These are phyloP conservation scores for Girardinichthys multiradiatus DNA, from an alignment of 2,113 vertebrate species.

Conservation along the genomic window DNA sequence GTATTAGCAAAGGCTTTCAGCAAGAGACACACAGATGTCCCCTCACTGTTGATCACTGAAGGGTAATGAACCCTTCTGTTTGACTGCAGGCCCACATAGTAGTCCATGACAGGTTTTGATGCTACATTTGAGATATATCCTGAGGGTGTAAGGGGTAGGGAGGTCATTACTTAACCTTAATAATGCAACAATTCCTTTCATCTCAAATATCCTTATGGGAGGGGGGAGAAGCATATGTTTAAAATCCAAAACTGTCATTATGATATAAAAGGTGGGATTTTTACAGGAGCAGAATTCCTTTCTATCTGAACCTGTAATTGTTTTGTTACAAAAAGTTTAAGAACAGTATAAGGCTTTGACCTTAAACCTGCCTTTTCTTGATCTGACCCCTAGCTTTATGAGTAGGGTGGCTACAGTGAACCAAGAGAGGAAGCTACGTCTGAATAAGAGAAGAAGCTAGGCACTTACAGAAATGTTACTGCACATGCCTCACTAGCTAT, in stretches of 20 bases:
- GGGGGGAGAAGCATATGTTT: not conserved
- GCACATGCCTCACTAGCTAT: too few relatives aligned
- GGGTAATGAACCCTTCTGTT: constrained; percentile 78
- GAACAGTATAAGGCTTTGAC: not conserved
- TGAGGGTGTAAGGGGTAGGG: constrained; percentile 2
- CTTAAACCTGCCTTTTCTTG: not conserved
- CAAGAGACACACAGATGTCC: constrained; percentile 52
- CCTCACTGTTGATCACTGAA: constrained; percentile 60
- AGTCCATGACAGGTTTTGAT: constrained; percentile 75
- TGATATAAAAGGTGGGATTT: not conserved
- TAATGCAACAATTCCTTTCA: constrained; percentile 3
- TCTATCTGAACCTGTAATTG: not conserved
- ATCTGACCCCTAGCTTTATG: not conserved
- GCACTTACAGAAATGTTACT: too few relatives aligned
- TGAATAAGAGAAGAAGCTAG: too few relatives aligned
- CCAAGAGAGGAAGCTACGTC: not conserved
- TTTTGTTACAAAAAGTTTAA: not conserved
- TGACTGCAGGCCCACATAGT: constrained; percentile 63
- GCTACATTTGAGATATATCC: constrained; percentile 73
- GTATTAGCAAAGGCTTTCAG: constrained; percentile 49
- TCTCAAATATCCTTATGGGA: not conserved
- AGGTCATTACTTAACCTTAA: not conserved
- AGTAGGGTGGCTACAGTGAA: not conserved
- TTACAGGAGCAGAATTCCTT: not conserved
- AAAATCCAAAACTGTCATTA: not conserved